Evolutionary conservation across 2,113 vertebrate species (phyloP), one percentile per base, ranked within the genome.

Genomic region (Meriones unguiculatus): DNA sequence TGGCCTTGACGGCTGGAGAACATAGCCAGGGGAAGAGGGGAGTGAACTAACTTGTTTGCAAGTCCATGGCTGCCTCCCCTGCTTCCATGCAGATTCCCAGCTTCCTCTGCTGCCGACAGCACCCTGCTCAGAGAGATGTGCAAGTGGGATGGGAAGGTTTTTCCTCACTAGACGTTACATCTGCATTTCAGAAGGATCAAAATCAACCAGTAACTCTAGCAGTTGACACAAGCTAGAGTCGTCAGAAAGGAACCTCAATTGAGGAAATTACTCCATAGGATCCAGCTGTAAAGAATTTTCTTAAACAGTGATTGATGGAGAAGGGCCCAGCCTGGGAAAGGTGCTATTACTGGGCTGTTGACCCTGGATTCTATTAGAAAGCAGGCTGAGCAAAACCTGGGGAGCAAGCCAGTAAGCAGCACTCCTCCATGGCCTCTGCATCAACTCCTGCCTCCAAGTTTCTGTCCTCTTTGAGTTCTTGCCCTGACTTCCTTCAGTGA

Each of bases 41-140:
- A 5, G 5, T 46, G 46, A 46, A 46, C 46, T 46, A 75, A 81
- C 50, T 22, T 13, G 11, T 4, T 5, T 2, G 0, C n/a, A 76
- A 18, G 8, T 22, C 7, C 0, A 2, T 46, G 30, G 12, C 7
- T 15, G 9, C 0, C 2, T 12, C 25, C 1, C 12, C 0, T 8
- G 2, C 20, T 35, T 2, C 1, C 1, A 22, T n/a, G 5, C 2
- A 10, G 25, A n/a, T 67, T 78, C 13, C 35, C 15, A n/a, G 69
- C 35, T n/a, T n/a, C 32, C 69, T 72, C 69, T 13, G 41, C 32
- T 52, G n/a, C n/a, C 20, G 46, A 46, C 5, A 3, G 13, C 0
- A 13, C 2, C 11, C 12, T 3, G 6, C 5, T 32, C 54, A 25
- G 38, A 0, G 20, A 6, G 3, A n/a, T 6, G 1, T 35, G 32